Percentiles rank a stretch among this genome's conserved stretches.
phyloP scores from a whole-genome alignment of 2,888 invertebrate species.

The Drosophila yooni region DNA sequence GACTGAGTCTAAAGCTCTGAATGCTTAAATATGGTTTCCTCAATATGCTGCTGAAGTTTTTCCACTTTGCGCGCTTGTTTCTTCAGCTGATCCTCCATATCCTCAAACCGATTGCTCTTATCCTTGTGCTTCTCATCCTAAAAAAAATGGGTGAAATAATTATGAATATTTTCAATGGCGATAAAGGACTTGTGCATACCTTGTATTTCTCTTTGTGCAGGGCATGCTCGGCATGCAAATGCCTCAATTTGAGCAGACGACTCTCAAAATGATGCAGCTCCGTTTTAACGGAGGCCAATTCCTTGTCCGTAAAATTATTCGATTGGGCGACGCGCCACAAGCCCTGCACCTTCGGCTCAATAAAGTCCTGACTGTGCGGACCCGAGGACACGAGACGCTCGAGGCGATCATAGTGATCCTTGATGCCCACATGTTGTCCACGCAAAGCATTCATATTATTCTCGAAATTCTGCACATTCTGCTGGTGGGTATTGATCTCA shows the following conservation, averaged over 20 bases:
- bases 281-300: slow-evolving; percentile 93
- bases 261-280: slow-evolving; percentile 93
- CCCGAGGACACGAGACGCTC: slow-evolving; percentile 91
- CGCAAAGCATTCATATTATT: slow-evolving; percentile 90
- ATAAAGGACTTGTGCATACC: slow-evolving; percentile 80
- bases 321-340: slow-evolving; percentile 89
- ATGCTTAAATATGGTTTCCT: slow-evolving; percentile 91
- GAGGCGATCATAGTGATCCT: slow-evolving; percentile 92
- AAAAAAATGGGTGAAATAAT: not conserved
- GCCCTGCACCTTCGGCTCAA: slow-evolving; percentile 95
- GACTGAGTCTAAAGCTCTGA: slow-evolving; percentile 88
- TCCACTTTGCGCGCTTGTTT: slow-evolving; percentile 94
- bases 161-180: not conserved
- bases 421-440: slow-evolving; percentile 90
- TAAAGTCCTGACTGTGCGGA: slow-evolving; percentile 93
- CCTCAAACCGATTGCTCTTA: slow-evolving; percentile 88
- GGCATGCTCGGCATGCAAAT: slow-evolving; percentile 92
- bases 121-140: slow-evolving; percentile 87
- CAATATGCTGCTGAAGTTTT: slow-evolving; percentile 92
- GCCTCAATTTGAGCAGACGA: slow-evolving; percentile 92
- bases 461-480: slow-evolving; percentile 86
- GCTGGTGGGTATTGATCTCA: slow-evolving; percentile 85
- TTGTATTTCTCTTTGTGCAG: slow-evolving; percentile 89
- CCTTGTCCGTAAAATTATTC: slow-evolving; percentile 92
- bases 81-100: slow-evolving; percentile 91